Evolutionary conservation across 1,140 invertebrate species (phyloP), one percentile per base, ranked within the genome.

Genomic region (Procambarus virginalis): DNA sequence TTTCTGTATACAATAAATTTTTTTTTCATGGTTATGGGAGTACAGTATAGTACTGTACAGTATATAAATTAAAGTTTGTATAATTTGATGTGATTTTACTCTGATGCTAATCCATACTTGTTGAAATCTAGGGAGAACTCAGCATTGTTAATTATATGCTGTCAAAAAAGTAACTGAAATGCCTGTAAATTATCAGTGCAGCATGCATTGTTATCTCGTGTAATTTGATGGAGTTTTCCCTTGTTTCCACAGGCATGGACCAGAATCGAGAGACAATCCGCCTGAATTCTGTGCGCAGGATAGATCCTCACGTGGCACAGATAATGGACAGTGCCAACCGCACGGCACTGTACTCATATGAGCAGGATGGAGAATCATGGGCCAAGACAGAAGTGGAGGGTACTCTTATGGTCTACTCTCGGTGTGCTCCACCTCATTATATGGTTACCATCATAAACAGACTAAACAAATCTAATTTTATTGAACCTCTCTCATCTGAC

Each of bases 371-470:
- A 14, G 90, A 91, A 48, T 91, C 90, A 8, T 92, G 92, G 92
- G 78, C 78, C 22, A 92, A 92, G 87, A 92, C 90, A 46, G 86
- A 92, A 5, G 90, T 92, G n/a, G 92, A 92, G 76, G 92, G 92
- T 20, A 92, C 92, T 4, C 75, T 92, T 17, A 92, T 92, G 92
- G 87, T 92, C 45, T 92, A 92, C 80, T 91, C 90, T 14, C 68
- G 92, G 46, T 76, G 78, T 6, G 92, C 90, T 20, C 90, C 90
- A 46, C 92, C 92, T 12, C 87, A 89, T 87, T 84, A 92, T 76
- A 92, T 92, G 92, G 78, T 92, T 46, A 92, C 89, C 34, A 92
- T 92, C 46, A 91, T 92, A 22, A 92, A 92, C 75, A 89, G 92
- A 80, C 84, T 91, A 45, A 91, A 86, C 49, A 92, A 91, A 83